Base-by-base conservation (phyloP, 2,888 invertebrate genomes). In the Coenonympha glycerion region DNA sequence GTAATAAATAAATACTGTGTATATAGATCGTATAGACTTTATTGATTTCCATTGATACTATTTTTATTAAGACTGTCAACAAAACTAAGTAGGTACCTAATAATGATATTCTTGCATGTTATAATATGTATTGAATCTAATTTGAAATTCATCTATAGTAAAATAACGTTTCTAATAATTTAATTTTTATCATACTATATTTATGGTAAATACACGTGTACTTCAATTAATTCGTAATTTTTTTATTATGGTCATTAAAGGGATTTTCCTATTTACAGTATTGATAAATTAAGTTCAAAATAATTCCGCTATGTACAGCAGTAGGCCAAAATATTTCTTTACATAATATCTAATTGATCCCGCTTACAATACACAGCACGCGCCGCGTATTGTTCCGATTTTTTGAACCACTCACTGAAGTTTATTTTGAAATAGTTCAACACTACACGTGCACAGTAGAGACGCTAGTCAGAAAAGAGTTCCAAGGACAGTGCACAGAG, bases 321-420 rank as follows among this genome's bases (percentile, higher is more conserved):
- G 66, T 66, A 63, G 60, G 73, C 71, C 70, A 63, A 64, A 66
- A 63, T 65, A 70, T 65, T 65, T 70, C 71, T 66, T 76, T 79
- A 76, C 63, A 71, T 78, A 83, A 72, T 74, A 77, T 73, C 83
- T 85, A 86, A 76, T 86, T 86, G 86, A 85, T 86, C 86, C 86
- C 86, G 72, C 84, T 79, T 81, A 77, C 70, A 73, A 77, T 78
- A 78, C 58, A 56, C 52, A 54, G 56, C 45, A 53, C 30, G 44
- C 48, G 42, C 50, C 44, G 50, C 52, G 36, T 41, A 55, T 57
- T 59, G 56, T 60, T 47, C 55, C 52, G 54, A 49, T 51, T 53
- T 51, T 58, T 54, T 57, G n/a, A n/a, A n/a, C n/a, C 58, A 55
- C 53, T 57, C 55, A 55, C 45, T 49, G 40, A 53, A 53, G 49